Conservation (phyloP, 2,797 vertebrate genomes). For the Premnoplex brunnescens region DNA sequence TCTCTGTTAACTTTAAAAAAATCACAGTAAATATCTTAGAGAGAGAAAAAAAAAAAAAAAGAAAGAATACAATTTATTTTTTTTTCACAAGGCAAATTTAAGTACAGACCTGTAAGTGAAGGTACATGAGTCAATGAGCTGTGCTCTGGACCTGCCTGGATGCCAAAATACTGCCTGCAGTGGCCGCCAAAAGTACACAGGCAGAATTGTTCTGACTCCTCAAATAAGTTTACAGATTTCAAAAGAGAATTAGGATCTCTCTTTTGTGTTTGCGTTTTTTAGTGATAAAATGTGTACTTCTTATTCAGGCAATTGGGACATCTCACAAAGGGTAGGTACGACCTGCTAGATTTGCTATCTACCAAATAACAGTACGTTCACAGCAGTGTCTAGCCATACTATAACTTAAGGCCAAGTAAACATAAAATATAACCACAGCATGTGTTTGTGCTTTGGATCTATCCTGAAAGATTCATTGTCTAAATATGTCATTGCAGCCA, state of each 20-base stretch:
- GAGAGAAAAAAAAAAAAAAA: background rate
- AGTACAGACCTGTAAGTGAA: background rate
- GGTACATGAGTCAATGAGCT: background rate
- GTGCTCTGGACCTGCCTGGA: background rate
- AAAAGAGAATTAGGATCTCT: background rate
- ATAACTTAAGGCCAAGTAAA: conserved; percentile 13
- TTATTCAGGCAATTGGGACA: background rate
- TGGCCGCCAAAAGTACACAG: background rate
- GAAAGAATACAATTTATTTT: background rate
- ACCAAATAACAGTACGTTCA: background rate
- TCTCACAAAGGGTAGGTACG: background rate
- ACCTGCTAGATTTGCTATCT: background rate
- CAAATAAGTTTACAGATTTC: background rate
- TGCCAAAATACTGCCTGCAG: background rate
- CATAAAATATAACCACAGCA: conserved; percentile 11
- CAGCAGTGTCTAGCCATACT: background rate
- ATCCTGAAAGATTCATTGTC: conserved; percentile 35
- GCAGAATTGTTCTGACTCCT: background rate
- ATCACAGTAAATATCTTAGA: background rate
- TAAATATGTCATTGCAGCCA: conserved; percentile 26
- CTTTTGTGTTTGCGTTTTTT: background rate
- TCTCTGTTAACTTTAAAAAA: background rate
- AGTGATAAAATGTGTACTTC: background rate
- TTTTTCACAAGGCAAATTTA: background rate
- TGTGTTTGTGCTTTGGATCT: background rate